These are phyloP conservation scores for Listronotus oregonensis DNA, from an alignment of 1,140 invertebrate genomes.

Conservation along the genomic window DNA sequence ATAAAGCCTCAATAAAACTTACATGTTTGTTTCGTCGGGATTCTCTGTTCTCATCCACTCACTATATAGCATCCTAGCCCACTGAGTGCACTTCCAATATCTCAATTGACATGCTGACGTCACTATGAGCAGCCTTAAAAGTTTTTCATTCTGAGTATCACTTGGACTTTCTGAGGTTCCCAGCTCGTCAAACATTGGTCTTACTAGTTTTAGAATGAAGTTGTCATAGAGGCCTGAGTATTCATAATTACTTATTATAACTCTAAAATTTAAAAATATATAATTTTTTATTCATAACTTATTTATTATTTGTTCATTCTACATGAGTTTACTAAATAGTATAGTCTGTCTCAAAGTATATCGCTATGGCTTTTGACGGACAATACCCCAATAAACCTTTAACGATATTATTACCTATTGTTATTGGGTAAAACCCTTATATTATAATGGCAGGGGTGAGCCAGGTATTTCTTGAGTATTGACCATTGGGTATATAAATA, in stretches of 20 bases:
- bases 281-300: no score
- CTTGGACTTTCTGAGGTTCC: slow-evolving; percentile 38
- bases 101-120: slow-evolving; percentile 45
- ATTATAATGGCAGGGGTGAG: no score
- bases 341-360: no score
- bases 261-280: slow-evolving; percentile 31
- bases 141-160: slow-evolving; percentile 48
- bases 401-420: no score
- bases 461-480: no score
- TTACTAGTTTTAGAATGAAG: slow-evolving; percentile 47
- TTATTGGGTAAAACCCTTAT: no score
- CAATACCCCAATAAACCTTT: no score
- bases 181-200: slow-evolving; percentile 44
- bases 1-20: no score
- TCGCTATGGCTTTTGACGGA: no score
- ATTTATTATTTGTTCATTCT: no score
- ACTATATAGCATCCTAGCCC: slow-evolving; percentile 43
- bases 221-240: slow-evolving; percentile 47
- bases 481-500: no score
- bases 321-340: no score
- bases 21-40: slow-evolving; percentile 47
- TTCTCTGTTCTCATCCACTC: slow-evolving; percentile 46
- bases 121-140: slow-evolving; percentile 43
- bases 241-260: slow-evolving; percentile 46
- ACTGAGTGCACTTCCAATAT: slow-evolving; percentile 45